Base-by-base conservation (phyloP, 1,140 invertebrate species). In the Drosophila nigromelanica region DNA sequence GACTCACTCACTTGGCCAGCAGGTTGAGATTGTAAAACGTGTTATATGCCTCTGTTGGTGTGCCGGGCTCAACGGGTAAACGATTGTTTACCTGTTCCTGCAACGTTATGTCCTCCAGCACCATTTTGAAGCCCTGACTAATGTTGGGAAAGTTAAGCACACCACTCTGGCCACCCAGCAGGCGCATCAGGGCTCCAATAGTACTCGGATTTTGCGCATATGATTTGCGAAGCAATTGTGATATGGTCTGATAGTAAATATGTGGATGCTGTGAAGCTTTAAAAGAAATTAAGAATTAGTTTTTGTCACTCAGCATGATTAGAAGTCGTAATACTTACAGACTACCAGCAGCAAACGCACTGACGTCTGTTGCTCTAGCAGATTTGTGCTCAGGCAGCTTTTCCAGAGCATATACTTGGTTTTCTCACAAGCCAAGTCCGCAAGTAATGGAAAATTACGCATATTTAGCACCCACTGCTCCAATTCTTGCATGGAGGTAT, bases 401-500 rank as follows among this genome's bases (percentile, higher is more conserved):
- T 89, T 89, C 91, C 91, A 92, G 4, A 92, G 71, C 70, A 87
- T 76, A 43, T 80, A 79, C 47, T 91, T 92, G 1, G 90, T 86
- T 15, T 91, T 74, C 27, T 92, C 91, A 5, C 64, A 81, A 3
- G 83, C 73, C 27, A 92, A 59, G 47, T 92, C 91, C 0, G 64
- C 79, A 5, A 92, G 61, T 4, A 92, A 50, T 0, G 90, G 91
- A 30, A 85, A 92, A 14, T 80, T 71, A 1, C 77, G 74, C 51
- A 89, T 79, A 12, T 90, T 90, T 0, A 91, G 73, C n/a, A 92
- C 80, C 50, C 82, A 77, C 56, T 87, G 78, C 40, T 92, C 91
- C 21, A 92, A 43, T 58, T 94, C 93, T 62, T 93, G 91, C 33
- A 94, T 73, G 7, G 93, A 93, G 7, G 92, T 89, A 66, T 94